Evolutionary conservation across 2,888 invertebrate genomes (phyloP).

Genomic region (Dicycla oo): DNA sequence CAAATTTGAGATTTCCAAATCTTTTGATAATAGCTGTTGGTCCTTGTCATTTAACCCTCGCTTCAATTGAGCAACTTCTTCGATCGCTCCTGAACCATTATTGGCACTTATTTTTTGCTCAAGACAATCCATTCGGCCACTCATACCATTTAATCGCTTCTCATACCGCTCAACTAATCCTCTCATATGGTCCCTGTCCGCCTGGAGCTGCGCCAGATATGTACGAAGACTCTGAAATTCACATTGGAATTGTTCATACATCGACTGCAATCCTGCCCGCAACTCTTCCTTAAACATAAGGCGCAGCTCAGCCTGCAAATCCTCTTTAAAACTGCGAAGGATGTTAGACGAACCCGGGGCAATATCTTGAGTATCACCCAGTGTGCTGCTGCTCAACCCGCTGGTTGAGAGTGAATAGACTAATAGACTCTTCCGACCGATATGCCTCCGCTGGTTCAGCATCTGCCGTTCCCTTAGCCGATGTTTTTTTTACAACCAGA

Average conservation of each 20-base stretch:
- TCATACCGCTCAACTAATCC: neutral
- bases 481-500: neutral
- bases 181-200: neutral
- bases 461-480: neutral
- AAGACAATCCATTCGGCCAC: no score
- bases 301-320: neutral
- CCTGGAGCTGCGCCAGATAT: neutral
- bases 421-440: neutral
- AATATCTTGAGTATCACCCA: no score
- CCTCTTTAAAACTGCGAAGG: no score
- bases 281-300: no score
- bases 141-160: no score
- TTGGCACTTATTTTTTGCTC: no score
- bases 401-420: no score
- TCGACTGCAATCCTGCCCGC: neutral
- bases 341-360: no score
- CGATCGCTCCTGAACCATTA: no score
- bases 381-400: neutral
- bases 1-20: neutral
- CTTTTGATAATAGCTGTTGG: neutral
- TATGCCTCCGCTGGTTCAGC: neutral
- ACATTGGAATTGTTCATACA: neutral
- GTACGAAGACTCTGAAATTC: neutral
- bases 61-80: neutral
- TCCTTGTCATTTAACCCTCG: neutral